phyloP scores from a whole-genome alignment of 2,797 vertebrate genomes.

The Squalus acanthias region DNA sequence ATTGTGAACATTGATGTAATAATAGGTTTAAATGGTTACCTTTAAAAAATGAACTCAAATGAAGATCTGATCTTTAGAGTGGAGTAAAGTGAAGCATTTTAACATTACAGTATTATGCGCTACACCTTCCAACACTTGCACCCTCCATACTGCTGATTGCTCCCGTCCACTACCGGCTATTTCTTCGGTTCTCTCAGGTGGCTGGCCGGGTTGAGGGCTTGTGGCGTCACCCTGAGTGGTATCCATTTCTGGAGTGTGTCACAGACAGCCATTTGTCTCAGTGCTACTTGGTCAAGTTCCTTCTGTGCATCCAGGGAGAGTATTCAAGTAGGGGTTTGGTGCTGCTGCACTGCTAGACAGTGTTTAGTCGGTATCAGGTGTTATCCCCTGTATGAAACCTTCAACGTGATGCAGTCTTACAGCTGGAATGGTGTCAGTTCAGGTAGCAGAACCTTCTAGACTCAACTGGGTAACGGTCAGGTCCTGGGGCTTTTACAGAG shows the following conservation, averaged over 20 bases:
- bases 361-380: not conserved
- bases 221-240: not conserved
- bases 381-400: not conserved
- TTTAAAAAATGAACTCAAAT: not conserved
- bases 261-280: not conserved
- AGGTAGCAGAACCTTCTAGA: not conserved
- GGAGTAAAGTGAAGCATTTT: not conserved
- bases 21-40: too few species aligned
- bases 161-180: not conserved
- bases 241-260: not conserved
- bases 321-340: not conserved
- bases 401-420: not conserved
- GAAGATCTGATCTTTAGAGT: not conserved
- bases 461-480: not conserved
- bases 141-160: not conserved
- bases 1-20: not conserved
- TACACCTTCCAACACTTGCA: not conserved
- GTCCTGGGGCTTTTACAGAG: not conserved
- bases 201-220: too few species aligned
- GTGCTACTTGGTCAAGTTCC: not conserved
- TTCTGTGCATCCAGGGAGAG: not conserved
- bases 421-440: not conserved
- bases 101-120: not conserved
- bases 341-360: not conserved
- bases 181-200: too few species aligned